These are phyloP conservation scores for Acipenser transmontanus DNA, from an alignment of 2,797 vertebrate species.

Conservation along the genomic window DNA sequence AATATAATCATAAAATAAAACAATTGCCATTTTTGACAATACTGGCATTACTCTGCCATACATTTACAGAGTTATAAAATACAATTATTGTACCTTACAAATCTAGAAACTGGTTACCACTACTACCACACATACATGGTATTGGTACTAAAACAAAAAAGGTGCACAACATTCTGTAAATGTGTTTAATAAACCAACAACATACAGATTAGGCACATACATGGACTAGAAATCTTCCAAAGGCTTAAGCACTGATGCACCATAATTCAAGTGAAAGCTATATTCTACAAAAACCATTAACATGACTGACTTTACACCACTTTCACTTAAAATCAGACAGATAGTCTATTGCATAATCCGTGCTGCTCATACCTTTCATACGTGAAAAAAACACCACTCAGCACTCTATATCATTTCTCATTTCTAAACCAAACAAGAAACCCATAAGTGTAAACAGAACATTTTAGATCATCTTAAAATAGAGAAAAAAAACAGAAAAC, in stretches of 20 bases:
- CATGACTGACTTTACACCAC: too few species aligned
- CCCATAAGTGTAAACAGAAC: too few species aligned
- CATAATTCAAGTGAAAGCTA: not conserved
- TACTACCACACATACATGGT: conserved; percentile 52
- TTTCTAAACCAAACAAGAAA: too few species aligned
- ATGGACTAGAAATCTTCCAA: conserved; percentile 15
- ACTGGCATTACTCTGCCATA: conserved; percentile 54
- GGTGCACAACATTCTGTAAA: conserved; percentile 37
- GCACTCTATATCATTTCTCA: too few species aligned
- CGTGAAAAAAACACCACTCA: too few species aligned
- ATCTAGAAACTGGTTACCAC: conserved; percentile 58
- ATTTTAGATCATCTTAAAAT: too few species aligned
- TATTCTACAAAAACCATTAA: not conserved
- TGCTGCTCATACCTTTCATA: too few species aligned
- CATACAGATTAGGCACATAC: conserved; percentile 29
- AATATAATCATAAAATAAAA: conserved; percentile 41
- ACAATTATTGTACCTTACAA: conserved; percentile 44
- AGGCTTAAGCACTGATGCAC: conserved; percentile 6
- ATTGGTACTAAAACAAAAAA: conserved; percentile 41
- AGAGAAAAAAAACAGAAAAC: too few species aligned
- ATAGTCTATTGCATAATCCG: too few species aligned
- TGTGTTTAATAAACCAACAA: conserved; percentile 28
- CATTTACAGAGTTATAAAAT: conserved; percentile 56
- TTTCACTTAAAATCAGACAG: too few species aligned
- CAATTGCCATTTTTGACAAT: conserved; percentile 45